Evolutionary conservation across 2,797 vertebrate species (phyloP), one percentile per base, ranked within the genome.

Genomic region (Bradypodion ventrale): DNA sequence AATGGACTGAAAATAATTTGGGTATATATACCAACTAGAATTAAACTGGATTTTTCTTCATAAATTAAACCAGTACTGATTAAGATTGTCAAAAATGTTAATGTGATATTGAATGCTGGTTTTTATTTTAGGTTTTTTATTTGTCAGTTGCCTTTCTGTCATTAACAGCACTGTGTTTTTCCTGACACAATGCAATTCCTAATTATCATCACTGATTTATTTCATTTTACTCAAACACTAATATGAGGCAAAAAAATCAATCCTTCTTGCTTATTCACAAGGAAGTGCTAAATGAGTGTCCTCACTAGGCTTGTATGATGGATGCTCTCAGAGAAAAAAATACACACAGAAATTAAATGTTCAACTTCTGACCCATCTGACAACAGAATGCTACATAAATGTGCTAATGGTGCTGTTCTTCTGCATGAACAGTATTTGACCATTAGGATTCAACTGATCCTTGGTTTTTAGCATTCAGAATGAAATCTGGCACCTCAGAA

Each of bases 181-280:
- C 75, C 70, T 78, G 81, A 83, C 80, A 87, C 68, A 44, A 87
- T 83, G 80, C 80, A 87, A 73, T 78, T 83, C 46, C 80, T 87
- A 87, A 82, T 87, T 87, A 83, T 79, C 78, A 78, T 44, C 79
- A 60, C 32, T 82, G 85, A 87, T 78, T 87, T 87, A 85, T 82
- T 85, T 82, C 79, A 87, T 83, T 86, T 86, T 83, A 52, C 37
- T 78, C 60, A 44, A 78, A 56, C 60, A 73, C 68, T 87, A 87
- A 87, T 87, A 87, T 73, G 32, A 83, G 62, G 60, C 68, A 83
- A 23, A 77, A 77, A 87, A 85, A 83, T 87, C 80, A 78, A 83
- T 83, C 37, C 59, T 83, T 77, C 59, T 85, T 85, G 32, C 72
- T 70, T 16, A 27, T 63, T 83, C 52, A 77, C 73, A 40, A 62